Conservation (phyloP, 2,797 vertebrate species). For the Enteromius anoplus region DNA sequence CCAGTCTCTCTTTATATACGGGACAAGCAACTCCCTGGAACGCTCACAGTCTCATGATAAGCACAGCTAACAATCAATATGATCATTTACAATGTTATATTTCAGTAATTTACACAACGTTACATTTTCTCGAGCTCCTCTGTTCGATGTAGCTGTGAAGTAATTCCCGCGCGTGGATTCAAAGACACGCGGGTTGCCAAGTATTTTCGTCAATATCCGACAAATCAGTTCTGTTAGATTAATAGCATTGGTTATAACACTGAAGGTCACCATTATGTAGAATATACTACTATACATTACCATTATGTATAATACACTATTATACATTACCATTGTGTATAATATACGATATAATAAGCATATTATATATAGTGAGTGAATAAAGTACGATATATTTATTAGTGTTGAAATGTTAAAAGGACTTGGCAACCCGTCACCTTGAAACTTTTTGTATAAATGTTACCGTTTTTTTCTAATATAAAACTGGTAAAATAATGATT, state of each 20-base stretch:
- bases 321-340: fast-evolving
- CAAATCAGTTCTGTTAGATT: no score
- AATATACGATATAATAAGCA: neutral
- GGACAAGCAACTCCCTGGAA: no score
- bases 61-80: neutral
- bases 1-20: neutral
- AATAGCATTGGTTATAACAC: neutral
- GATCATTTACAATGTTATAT: neutral
- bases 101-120: neutral
- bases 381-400: neutral
- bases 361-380: neutral
- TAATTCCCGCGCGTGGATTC: conserved; percentile 48
- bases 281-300: neutral
- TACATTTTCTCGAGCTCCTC: neutral
- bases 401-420: neutral
- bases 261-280: neutral
- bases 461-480: neutral
- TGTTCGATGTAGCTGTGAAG: neutral
- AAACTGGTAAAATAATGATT: neutral
- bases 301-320: neutral
- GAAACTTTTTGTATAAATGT: neutral
- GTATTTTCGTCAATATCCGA: neutral
- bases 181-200: conserved; percentile 52
- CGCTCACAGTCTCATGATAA: neutral
- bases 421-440: conserved; percentile 13